Conservation (phyloP, 2,888 invertebrate species). For the Drosophila nigritarsus region DNA sequence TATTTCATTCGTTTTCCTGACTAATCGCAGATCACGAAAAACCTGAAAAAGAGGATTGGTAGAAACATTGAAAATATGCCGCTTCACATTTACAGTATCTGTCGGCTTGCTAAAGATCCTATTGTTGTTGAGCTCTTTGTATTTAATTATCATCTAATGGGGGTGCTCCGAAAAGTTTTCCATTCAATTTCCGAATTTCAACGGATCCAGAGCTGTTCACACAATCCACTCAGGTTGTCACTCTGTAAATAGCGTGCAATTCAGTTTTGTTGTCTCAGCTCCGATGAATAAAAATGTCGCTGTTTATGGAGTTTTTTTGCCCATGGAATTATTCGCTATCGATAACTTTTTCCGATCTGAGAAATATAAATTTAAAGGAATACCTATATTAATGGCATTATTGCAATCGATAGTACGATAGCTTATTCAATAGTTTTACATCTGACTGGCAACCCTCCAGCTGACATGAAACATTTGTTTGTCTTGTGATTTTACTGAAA, state of each 20-base stretch:
- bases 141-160: no score
- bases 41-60: not conserved
- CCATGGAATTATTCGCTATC: not conserved
- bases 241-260: not conserved
- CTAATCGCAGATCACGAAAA: not conserved
- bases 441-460: slow-evolving; percentile 33
- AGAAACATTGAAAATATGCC: not conserved
- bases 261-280: not conserved
- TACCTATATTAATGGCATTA: not conserved
- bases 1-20: not conserved
- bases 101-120: not conserved
- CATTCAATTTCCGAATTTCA: no score
- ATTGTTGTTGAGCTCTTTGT: not conserved
- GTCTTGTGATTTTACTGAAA: not conserved
- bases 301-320: not conserved
- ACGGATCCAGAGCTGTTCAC: not conserved
- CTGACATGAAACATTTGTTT: slow-evolving; percentile 33
- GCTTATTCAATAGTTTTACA: slow-evolving; percentile 9
- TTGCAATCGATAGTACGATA: slow-evolving; percentile 12
- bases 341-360: not conserved
- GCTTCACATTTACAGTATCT: not conserved
- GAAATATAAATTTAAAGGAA: slow-evolving; percentile 2
- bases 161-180: no score
- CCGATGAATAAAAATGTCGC: not conserved
- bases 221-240: not conserved